Conservation (phyloP, 2,888 invertebrate genomes). For the Camponotus fellah region DNA sequence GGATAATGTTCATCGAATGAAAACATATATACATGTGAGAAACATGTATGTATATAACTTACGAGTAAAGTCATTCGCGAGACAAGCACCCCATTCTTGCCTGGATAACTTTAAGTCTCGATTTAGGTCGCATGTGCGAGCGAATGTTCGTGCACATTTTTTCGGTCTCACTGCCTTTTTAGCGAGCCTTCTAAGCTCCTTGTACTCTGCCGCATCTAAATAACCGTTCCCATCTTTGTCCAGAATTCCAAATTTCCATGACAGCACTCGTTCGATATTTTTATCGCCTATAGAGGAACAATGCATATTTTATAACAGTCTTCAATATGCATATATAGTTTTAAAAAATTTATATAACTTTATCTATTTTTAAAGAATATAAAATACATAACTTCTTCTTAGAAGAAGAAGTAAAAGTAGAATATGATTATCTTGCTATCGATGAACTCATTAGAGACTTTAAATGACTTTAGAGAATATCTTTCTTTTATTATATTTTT, state of each 20-base stretch:
- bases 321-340: not conserved
- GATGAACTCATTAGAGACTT: too few species aligned
- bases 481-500: too few species aligned
- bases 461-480: too few species aligned
- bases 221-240: constrained; percentile 93
- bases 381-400: too few species aligned
- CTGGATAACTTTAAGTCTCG: constrained; percentile 92
- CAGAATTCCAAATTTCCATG: constrained; percentile 96
- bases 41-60: constrained; percentile 86
- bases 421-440: too few species aligned
- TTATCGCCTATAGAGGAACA: constrained; percentile 80
- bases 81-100: constrained; percentile 95
- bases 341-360: too few species aligned
- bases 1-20: too few species aligned
- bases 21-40: too few species aligned
- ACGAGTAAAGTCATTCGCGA: constrained; percentile 95
- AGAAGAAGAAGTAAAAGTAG: too few species aligned
- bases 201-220: constrained; percentile 94
- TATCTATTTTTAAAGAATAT: not conserved
- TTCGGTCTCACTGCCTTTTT: constrained; percentile 96
- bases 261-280: constrained; percentile 88
- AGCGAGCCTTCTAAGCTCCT: constrained; percentile 92
- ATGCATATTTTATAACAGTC: not conserved
- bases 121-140: constrained; percentile 95
- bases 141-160: constrained; percentile 95